Percentiles rank a stretch among this genome's conserved stretches.
Conservation (phyloP, 2,797 vertebrate species). For the Cyprinella venusta region DNA sequence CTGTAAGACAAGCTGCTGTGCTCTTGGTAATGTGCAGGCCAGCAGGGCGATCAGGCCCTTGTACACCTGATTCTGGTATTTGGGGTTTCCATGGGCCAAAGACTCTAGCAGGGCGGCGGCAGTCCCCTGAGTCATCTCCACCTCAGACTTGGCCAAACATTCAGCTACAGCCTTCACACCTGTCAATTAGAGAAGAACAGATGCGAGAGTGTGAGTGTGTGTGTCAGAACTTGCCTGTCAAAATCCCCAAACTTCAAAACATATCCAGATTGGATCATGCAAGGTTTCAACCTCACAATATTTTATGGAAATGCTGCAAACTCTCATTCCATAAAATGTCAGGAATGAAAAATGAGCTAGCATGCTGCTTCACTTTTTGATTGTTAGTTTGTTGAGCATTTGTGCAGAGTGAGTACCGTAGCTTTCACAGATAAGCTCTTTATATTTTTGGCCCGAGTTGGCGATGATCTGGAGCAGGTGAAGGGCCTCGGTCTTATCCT, state of each 20-base stretch:
- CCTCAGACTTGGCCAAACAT: slow-evolving; percentile 76
- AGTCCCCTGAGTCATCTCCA: slow-evolving; percentile 76
- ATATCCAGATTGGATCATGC: neutral
- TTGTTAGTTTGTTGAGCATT: neutral
- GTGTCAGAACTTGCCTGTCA: neutral
- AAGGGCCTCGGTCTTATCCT: slow-evolving; percentile 79
- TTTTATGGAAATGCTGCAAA: slow-evolving; percentile 5
- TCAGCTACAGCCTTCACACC: slow-evolving; percentile 78
- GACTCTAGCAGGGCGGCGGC: slow-evolving; percentile 76
- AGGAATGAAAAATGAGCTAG: neutral
- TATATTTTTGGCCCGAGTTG: slow-evolving; percentile 79
- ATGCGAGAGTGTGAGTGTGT: neutral
- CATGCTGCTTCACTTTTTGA: neutral
- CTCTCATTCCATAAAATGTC: neutral
- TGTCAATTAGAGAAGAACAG: slow-evolving; percentile 56
- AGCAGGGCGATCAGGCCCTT: slow-evolving; percentile 80
- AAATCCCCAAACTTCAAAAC: slow-evolving; percentile 15
- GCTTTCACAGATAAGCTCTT: slow-evolving; percentile 88
- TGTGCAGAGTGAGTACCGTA: slow-evolving; percentile 69
- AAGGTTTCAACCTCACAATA: slow-evolving; percentile 4
- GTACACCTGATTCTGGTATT: slow-evolving; percentile 83
- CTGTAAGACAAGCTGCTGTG: slow-evolving; percentile 80
- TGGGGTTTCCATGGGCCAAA: slow-evolving; percentile 78
- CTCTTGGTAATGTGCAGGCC: slow-evolving; percentile 70
- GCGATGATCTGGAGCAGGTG: slow-evolving; percentile 80